Evolutionary conservation across 2,888 invertebrate genomes (phyloP), one percentile per base, ranked within the genome.

Genomic region (Melolontha melolontha): DNA sequence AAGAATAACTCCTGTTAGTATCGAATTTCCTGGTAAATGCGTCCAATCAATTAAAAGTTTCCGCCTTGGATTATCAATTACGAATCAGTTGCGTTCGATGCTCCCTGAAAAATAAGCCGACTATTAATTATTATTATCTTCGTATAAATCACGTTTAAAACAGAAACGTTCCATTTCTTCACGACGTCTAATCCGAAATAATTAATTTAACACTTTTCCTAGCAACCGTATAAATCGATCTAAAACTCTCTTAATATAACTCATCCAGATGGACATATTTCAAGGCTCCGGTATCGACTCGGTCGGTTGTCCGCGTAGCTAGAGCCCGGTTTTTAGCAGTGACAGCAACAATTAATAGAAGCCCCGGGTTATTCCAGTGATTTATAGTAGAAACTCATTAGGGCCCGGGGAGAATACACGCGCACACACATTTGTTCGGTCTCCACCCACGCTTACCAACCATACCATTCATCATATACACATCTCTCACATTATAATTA

Each of bases 351-450:
- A 79, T 79, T 79, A 79, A 79, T 79, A 79, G 78, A 75, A 73
- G 78, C 79, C 77, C 71, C 75, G 66, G 76, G 78, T 75, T 74
- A 76, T 73, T 68, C 69, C 68, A 66, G 74, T 79, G 79, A 79
- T 79, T 79, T 79, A 79, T 79, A 75, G 77, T 78, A 77, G 79
- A 78, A 79, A 79, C 79, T 79, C 79, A 79, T 79, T 79, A 79
- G 78, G 73, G 77, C 78, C 78, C 70, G 78, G 75, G 78, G 79
- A 78, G 78, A 75, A 73, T 75, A 77, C 72, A 74, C 75, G 76
- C 75, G 75, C 73, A 71, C 57, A 71, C 71, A 44, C 42, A 44
- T 73, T 69, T 67, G 66, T 69, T 74, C 72, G 66, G 69, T 71
- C 67, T 72, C 59, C 71, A 71, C 76, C 73, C 71, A 75, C 74